Conservation (phyloP, 2,113 vertebrate genomes). For the Lycocorax pyrrhopterus region DNA sequence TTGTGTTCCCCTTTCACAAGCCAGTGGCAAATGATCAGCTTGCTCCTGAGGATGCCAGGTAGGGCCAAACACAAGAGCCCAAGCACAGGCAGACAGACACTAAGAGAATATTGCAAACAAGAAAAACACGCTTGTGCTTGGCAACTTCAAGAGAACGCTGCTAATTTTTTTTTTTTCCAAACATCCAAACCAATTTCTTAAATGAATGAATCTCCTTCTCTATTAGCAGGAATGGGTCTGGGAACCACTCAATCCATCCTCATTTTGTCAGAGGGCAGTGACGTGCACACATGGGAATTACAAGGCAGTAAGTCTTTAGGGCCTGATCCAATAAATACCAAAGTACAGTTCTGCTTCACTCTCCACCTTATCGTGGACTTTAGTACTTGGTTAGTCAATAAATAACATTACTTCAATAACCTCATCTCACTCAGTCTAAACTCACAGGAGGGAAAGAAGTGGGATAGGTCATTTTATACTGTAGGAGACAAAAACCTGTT, state of each 20-base stretch:
- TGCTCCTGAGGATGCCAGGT: not conserved
- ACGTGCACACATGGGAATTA: not conserved
- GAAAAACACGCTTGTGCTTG: not conserved
- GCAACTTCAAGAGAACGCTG: not conserved
- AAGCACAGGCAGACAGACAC: not conserved
- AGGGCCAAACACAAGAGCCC: not conserved
- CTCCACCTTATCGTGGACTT: not conserved
- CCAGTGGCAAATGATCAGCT: not conserved
- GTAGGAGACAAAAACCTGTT: not conserved
- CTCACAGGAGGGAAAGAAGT: not conserved
- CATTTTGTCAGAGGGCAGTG: not conserved
- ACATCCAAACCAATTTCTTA: not conserved
- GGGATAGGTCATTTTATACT: not conserved
- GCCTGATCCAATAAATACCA: not conserved
- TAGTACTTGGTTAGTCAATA: conserved; percentile 37
- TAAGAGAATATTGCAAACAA: not conserved
- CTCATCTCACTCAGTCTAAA: not conserved
- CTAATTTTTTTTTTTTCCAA: not conserved
- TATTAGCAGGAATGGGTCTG: not conserved
- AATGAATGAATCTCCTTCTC: not conserved
- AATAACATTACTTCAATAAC: conserved; percentile 32
- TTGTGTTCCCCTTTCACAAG: not conserved
- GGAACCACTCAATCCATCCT: not conserved
- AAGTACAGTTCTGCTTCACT: not conserved
- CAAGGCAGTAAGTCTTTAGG: not conserved